Percentiles rank a stretch among this genome's conserved stretches.
Conservation (phyloP, 2,888 invertebrate species). For the Venusia cambrica region DNA sequence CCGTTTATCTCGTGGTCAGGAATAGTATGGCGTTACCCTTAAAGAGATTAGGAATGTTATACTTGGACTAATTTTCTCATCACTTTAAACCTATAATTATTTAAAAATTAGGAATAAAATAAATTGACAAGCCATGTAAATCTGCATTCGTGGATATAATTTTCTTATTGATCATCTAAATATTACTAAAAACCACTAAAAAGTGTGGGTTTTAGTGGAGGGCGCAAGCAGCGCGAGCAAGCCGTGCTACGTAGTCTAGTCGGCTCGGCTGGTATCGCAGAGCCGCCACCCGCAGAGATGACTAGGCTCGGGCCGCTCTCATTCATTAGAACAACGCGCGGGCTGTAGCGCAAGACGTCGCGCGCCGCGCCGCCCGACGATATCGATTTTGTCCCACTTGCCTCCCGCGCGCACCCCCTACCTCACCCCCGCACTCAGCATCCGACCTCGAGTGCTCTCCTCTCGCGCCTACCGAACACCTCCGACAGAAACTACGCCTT, state of each 20-base stretch:
- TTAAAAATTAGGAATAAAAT: too few relatives aligned
- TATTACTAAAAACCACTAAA: too few relatives aligned
- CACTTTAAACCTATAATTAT: too few relatives aligned
- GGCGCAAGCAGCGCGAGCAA: constrained; percentile 30
- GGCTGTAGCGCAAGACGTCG: constrained; percentile 73
- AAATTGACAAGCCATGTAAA: too few relatives aligned
- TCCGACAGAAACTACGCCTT: constrained; percentile 77
- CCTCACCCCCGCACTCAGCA: constrained; percentile 72
- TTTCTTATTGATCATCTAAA: too few relatives aligned
- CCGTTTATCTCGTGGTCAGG: constrained; percentile 25
- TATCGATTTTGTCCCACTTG: constrained; percentile 78
- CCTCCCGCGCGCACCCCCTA: constrained; percentile 52
- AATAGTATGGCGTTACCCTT: constrained; percentile 29
- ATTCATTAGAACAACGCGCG: constrained; percentile 74
- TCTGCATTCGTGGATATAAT: too few relatives aligned
- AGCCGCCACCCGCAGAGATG: constrained; percentile 76
- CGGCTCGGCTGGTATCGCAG: constrained; percentile 57
- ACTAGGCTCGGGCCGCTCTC: constrained; percentile 76
- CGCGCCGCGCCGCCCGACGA: constrained; percentile 78
- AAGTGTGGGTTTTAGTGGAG: too few relatives aligned
- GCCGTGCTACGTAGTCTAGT: constrained; percentile 42
- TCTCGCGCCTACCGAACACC: constrained; percentile 77
- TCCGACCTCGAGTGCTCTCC: constrained; percentile 81
- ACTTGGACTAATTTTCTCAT: too few relatives aligned
- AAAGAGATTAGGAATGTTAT: constrained; percentile 34